phyloP scores from a whole-genome alignment of 2,797 vertebrate genomes.

The Melanitta fusca region DNA sequence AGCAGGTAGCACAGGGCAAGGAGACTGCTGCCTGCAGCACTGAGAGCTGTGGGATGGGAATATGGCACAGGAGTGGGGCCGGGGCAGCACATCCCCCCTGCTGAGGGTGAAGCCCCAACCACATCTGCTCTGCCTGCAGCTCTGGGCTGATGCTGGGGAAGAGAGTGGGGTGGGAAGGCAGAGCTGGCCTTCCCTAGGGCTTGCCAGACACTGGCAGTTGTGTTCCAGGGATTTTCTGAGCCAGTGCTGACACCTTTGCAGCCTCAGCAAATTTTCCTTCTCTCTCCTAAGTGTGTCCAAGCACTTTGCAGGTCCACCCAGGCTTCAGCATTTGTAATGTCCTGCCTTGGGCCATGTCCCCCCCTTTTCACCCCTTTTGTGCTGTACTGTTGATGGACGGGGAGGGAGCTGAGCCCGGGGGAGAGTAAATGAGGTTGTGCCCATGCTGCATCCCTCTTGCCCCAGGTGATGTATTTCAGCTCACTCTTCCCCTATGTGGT shows the following conservation, averaged over 20 bases:
- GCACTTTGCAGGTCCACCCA: not conserved
- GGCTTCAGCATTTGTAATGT: not conserved
- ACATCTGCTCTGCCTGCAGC: not conserved
- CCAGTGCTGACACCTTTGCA: not conserved
- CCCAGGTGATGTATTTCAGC: conserved; percentile 98
- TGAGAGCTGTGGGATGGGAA: not conserved
- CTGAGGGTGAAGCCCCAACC: not conserved
- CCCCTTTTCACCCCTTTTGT: not conserved
- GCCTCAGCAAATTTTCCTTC: not conserved
- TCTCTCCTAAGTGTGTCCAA: not conserved
- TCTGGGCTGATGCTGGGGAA: not conserved
- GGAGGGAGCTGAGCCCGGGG: not conserved
- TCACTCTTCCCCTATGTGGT: conserved; percentile 96
- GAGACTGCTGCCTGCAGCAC: not conserved
- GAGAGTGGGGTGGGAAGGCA: not conserved
- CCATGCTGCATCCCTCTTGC: not conserved
- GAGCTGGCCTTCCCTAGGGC: not conserved
- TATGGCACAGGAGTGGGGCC: not conserved
- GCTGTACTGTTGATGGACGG: not conserved
- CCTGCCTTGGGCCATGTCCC: not conserved
- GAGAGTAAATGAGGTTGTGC: not conserved
- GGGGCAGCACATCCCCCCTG: not conserved
- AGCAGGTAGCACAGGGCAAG: not conserved
- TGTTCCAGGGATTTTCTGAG: not conserved
- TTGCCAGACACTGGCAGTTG: not conserved